Conservation (phyloP, 2,113 vertebrate genomes). For the Macrotis lagotis region DNA sequence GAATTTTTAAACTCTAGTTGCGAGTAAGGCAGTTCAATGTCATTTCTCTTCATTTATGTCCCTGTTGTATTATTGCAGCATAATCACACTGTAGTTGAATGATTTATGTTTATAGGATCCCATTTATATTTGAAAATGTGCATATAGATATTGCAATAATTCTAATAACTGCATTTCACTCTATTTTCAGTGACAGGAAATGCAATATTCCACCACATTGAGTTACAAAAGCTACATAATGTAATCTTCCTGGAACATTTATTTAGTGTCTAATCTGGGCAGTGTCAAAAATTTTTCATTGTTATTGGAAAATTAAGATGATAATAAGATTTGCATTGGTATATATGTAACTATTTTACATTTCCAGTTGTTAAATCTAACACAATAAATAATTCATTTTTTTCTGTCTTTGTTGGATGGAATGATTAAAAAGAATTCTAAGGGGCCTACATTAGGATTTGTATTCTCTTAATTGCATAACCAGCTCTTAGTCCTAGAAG, state of each 20-base stretch:
- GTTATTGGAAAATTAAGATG: constrained; percentile 76
- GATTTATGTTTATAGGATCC: constrained; percentile 83
- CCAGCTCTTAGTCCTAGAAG: constrained; percentile 54
- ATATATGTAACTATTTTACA: constrained; percentile 64
- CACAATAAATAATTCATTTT: constrained; percentile 72
- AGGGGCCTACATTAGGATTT: constrained; percentile 56
- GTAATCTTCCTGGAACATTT: constrained; percentile 76
- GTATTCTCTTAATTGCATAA: constrained; percentile 67
- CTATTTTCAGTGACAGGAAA: constrained; percentile 78
- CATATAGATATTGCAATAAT: constrained; percentile 80
- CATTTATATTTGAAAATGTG: constrained; percentile 84
- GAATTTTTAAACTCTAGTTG: constrained; percentile 69
- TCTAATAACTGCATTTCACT: constrained; percentile 80
- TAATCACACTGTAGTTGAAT: constrained; percentile 78
- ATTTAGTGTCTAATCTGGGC: constrained; percentile 73
- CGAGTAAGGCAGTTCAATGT: constrained; percentile 74
- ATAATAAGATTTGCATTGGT: constrained; percentile 60
- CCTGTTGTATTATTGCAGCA: constrained; percentile 85
- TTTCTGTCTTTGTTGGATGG: constrained; percentile 58
- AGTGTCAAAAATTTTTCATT: constrained; percentile 73
- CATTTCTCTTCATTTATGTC: constrained; percentile 83
- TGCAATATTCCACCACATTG: constrained; percentile 74
- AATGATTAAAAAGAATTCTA: constrained; percentile 74
- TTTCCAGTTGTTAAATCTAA: constrained; percentile 76
- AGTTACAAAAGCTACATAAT: constrained; percentile 77